Conservation (phyloP, 2,888 invertebrate genomes). For the Neoaliturus tenellus region DNA sequence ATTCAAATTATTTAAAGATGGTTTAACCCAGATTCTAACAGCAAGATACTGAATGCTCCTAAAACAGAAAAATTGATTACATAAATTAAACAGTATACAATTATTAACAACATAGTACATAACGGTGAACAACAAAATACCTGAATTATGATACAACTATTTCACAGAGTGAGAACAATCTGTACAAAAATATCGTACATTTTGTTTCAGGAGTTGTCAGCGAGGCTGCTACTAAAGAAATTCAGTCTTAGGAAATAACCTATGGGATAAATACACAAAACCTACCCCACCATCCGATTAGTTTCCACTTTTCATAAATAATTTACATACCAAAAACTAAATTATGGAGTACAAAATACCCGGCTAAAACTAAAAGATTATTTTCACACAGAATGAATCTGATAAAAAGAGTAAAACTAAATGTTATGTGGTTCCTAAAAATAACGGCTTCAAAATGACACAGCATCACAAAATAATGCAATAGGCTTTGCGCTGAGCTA, state of each 20-base stretch:
- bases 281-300: background rate
- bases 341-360: background rate
- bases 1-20: too few species aligned
- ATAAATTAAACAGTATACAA: background rate
- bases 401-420: too few species aligned
- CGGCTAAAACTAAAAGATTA: background rate
- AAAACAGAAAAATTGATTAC: background rate
- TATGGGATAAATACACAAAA: background rate
- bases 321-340: background rate
- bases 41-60: background rate
- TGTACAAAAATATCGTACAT: background rate
- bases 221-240: background rate
- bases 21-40: too few species aligned
- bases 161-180: background rate
- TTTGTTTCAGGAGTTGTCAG: background rate
- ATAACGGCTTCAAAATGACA: background rate
- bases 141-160: background rate
- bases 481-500: too few species aligned
- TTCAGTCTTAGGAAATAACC: background rate
- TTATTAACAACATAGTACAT: background rate
- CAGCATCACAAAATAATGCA: background rate
- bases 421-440: background rate
- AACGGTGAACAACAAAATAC: background rate
- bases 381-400: background rate
- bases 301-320: background rate